Conservation (phyloP, 1,140 invertebrate species). For the Ceratitis capitata region DNA sequence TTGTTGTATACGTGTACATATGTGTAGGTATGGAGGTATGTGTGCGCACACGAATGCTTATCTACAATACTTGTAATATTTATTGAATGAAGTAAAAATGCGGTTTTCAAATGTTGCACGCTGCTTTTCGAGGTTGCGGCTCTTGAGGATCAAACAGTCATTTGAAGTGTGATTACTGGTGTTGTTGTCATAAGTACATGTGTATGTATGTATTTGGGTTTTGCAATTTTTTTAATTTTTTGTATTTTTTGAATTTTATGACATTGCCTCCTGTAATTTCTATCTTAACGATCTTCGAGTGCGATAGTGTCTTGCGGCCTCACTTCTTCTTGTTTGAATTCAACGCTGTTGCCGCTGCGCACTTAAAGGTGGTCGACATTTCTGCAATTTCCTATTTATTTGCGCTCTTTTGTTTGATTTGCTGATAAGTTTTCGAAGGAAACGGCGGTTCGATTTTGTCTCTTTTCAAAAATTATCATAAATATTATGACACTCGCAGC, state of each 20-base stretch:
- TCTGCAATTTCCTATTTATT: background rate
- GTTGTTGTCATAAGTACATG: background rate
- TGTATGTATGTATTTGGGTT: background rate
- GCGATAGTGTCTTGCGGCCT: background rate
- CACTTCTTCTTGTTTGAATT: background rate
- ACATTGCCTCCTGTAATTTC: slow-evolving; percentile 15
- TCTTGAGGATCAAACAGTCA: background rate
- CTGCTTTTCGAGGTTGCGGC: background rate
- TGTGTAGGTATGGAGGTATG: background rate
- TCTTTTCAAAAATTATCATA: slow-evolving; percentile 45
- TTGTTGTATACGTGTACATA: background rate
- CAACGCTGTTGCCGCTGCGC: background rate
- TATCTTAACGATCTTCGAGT: background rate
- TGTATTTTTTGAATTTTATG: background rate
- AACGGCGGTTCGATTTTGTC: slow-evolving; percentile 36
- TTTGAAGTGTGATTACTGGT: background rate
- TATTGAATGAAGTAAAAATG: too few species aligned
- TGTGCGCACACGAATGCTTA: background rate
- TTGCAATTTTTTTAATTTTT: background rate
- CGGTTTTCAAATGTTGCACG: background rate
- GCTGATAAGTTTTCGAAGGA: background rate
- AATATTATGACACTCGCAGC: slow-evolving; percentile 45
- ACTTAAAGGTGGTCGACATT: slow-evolving; percentile 43
- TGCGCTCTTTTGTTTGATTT: background rate
- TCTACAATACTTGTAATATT: too few species aligned